Base-by-base conservation (phyloP, 2,888 invertebrate species). In the Cephus pygmeus region DNA sequence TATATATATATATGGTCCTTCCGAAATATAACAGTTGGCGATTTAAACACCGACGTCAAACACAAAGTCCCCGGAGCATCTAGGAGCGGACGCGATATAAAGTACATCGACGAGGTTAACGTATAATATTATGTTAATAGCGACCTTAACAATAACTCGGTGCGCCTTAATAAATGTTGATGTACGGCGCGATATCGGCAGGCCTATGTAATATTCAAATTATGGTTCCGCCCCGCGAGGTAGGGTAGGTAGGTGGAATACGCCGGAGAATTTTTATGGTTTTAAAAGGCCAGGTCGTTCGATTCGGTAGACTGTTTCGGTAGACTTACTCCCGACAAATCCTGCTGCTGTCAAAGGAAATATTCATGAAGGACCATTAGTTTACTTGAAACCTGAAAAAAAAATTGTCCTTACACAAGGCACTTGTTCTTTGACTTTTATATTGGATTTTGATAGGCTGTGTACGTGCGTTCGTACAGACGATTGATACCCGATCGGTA, bases 121-220 rank as follows among this genome's bases (percentile, higher is more conserved):
- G 71, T 71, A 30, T 71, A 34, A 31, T 12, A 30, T 71, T 71
- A 71, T 71, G 71, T 71, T 71, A 71, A 71, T 71, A 71, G 30
- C 33, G 71, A 30, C 71, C 71, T 71, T 71, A 71, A 71, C 71
- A 71, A 71, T 71, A 71, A 71, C 71, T 71, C 23, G 71, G 74
- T 35, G 74, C 36, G 74, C 74, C 74, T 36, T 74, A 35, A 74
- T 74, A 74, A 74, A 74, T 74, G 15, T 74, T 74, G 74, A 74
- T 74, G 35, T 36, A 74, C 74, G 74, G 6, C 35, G 74, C 74
- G 74, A 74, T 74, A 74, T 74, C 74, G 74, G 35, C n/a, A 74
- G 74, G 30, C 74, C n/a, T 36, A 36, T 74, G 74, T 74, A 74
- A 71, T 71, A 71, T 71, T 71, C 71, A 71, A 71, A 71, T 71